phyloP scores from a whole-genome alignment of 37 sponge, comb jelly and placozoan genomes.

The Halisarca cf. caerulea region DNA sequence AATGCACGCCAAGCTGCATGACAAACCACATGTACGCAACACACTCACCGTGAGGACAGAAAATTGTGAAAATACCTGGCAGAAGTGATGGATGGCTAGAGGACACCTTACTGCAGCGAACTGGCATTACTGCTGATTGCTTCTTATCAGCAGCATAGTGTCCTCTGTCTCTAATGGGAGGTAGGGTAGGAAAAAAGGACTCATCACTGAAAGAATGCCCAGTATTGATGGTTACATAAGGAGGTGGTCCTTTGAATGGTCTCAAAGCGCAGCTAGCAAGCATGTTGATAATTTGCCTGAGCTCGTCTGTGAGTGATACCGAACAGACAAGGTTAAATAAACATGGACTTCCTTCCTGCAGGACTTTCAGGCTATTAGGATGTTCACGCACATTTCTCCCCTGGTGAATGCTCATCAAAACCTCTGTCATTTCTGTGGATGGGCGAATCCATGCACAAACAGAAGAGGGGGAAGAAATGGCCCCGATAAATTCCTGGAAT shows the following conservation, averaged over 20 bases:
- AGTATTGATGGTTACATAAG: neutral
- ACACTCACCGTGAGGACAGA: conserved; percentile 47
- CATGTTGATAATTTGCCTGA: neutral
- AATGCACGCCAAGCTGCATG: neutral
- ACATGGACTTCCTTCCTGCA: neutral
- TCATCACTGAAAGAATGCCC: neutral
- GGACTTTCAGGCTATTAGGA: neutral
- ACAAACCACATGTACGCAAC: neutral
- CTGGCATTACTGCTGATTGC: neutral
- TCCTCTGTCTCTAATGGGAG: conserved; percentile 8
- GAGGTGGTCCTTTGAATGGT: conserved; percentile 1
- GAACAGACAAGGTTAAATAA: neutral
- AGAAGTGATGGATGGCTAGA: conserved; percentile 34
- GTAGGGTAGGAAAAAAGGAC: conserved; percentile 29
- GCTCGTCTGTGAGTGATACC: neutral
- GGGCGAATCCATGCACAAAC: conserved; percentile 10
- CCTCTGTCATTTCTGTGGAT: neutral
- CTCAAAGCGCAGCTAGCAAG: neutral
- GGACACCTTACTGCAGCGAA: conserved; percentile 13
- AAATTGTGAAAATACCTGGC: conserved; percentile 49
- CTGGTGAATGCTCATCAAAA: neutral
- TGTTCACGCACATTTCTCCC: neutral
- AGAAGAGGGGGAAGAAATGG: neutral
- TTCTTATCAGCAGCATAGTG: conserved; percentile 33
- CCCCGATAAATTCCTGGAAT: neutral